phyloP scores from a whole-genome alignment of 2,888 invertebrate species.

The Acleris literana region DNA sequence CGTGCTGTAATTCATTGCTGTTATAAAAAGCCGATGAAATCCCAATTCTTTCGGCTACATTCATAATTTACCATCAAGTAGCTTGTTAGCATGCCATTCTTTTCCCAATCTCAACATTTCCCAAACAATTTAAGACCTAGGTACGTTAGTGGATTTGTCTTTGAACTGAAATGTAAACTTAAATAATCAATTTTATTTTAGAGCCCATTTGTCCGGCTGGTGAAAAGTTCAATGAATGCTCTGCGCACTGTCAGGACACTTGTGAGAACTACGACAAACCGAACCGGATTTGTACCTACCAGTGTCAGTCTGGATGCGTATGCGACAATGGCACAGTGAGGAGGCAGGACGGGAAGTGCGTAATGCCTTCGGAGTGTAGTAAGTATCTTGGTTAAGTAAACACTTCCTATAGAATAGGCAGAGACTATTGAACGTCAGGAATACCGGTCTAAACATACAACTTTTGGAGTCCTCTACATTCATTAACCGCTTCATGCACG shows the following conservation, averaged over 20 bases:
- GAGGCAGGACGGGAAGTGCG: conserved; percentile 30
- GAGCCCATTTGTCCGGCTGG: conserved; percentile 31
- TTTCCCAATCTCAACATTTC: no score
- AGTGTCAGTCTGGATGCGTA: conserved; percentile 37
- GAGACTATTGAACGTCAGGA: no score
- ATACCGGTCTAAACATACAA: no score
- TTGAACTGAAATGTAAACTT: no score
- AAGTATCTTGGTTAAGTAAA: conserved; percentile 2
- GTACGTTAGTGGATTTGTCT: background rate
- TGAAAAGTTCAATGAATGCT: conserved; percentile 29
- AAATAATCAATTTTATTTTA: conserved; percentile 6
- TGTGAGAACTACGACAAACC: conserved; percentile 34
- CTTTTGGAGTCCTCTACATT: no score
- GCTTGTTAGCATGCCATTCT: no score
- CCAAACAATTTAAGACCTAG: background rate
- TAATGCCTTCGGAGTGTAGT: conserved; percentile 19
- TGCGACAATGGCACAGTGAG: conserved; percentile 35
- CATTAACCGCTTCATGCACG: no score
- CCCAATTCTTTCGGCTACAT: no score
- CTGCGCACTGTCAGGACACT: conserved; percentile 35
- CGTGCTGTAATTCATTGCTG: no score
- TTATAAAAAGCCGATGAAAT: no score
- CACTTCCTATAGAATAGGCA: no score
- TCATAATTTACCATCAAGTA: no score
- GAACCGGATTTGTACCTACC: conserved; percentile 27